These are phyloP conservation scores for Sebastes steindachneri DNA, from an alignment of 2,797 vertebrate genomes.

Conservation along the genomic window DNA sequence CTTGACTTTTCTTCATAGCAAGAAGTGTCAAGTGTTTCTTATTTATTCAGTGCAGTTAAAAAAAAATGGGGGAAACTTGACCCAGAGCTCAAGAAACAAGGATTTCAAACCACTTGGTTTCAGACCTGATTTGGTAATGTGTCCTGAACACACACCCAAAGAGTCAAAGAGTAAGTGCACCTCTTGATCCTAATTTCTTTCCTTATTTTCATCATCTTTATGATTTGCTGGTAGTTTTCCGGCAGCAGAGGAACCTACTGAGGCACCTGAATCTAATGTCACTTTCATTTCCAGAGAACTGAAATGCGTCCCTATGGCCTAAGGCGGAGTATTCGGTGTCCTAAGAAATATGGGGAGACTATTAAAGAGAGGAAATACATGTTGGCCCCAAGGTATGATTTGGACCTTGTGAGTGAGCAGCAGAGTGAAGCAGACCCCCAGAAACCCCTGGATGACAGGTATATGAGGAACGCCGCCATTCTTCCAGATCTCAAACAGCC, in stretches of 20 bases:
- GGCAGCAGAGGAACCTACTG: neutral
- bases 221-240: neutral
- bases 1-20: neutral
- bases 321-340: conserved; percentile 69
- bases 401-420: conserved; percentile 35
- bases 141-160: conserved; percentile 22
- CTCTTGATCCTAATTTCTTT: neutral
- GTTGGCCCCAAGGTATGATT: conserved; percentile 19
- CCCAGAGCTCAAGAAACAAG: neutral
- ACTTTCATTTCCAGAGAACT: conserved; percentile 50
- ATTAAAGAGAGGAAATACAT: conserved; percentile 62
- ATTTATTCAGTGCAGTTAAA: neutral
- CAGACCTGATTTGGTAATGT: conserved; percentile 18
- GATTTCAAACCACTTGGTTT: conserved; percentile 12
- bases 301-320: conserved; percentile 72
- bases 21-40: neutral
- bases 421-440: conserved; percentile 13
- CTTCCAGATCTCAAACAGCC: conserved; percentile 60
- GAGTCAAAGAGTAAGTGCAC: conserved; percentile 53
- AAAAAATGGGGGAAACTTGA: conserved; percentile 13
- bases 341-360: conserved; percentile 73
- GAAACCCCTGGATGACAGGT: conserved; percentile 55
- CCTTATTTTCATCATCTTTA: neutral
- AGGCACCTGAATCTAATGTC: neutral
- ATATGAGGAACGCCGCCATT: conserved; percentile 64